Conservation (phyloP, 2,113 vertebrate genomes). For the Isurus oxyrinchus region DNA sequence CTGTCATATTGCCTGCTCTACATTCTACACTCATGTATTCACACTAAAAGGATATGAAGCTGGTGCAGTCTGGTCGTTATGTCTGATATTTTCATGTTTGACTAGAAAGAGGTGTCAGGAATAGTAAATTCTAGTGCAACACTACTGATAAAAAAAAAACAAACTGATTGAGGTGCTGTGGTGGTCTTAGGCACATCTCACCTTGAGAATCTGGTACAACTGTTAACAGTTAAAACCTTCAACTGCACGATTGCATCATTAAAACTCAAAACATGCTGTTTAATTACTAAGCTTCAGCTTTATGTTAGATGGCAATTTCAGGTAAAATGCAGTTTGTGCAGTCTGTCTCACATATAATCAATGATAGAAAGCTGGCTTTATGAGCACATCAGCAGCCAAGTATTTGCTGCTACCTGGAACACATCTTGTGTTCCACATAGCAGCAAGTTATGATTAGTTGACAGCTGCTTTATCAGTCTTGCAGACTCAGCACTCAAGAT, state of each 20-base stretch:
- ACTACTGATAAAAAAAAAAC: neutral
- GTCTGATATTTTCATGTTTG: neutral
- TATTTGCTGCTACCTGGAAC: neutral
- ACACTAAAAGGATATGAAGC: neutral
- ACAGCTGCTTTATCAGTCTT: neutral
- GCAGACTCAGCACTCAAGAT: slow-evolving; percentile 9
- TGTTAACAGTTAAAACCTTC: neutral
- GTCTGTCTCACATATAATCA: neutral
- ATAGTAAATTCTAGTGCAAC: neutral
- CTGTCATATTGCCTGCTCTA: neutral
- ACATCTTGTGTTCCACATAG: neutral
- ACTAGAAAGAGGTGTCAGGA: neutral
- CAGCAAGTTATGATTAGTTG: neutral
- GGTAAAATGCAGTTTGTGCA: neutral
- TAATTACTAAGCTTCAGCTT: neutral
- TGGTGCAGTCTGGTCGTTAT: neutral
- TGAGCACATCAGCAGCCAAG: neutral
- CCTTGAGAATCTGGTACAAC: neutral
- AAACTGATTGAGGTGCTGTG: neutral
- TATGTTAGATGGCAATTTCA: neutral
- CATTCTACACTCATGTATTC: neutral
- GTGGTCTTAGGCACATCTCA: neutral
- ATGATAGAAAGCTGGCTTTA: neutral
- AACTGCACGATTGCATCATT: neutral
- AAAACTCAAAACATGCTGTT: neutral